Conservation (phyloP, 2,888 invertebrate species). For the Parapristionchus giblindavisi region DNA sequence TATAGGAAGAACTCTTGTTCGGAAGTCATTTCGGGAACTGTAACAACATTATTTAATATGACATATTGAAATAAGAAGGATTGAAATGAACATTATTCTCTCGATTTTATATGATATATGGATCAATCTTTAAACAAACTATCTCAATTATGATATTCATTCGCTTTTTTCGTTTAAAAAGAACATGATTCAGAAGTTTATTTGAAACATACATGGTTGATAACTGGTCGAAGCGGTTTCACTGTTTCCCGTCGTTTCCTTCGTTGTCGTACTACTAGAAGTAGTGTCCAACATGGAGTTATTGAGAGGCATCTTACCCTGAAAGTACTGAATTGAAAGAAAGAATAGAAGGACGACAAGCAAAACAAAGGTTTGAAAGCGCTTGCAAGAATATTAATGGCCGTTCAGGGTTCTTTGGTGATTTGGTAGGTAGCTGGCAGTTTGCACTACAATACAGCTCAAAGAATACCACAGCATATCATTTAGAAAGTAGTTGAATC, state of each 20-base stretch:
- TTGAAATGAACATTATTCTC: not conserved
- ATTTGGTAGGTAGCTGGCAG: too few relatives aligned
- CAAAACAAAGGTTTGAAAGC: too few relatives aligned
- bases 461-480: too few relatives aligned
- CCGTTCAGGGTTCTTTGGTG: too few relatives aligned
- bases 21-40: slow-evolving; percentile 66
- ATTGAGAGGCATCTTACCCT: too few relatives aligned
- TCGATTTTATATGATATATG: not conserved
- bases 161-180: too few relatives aligned
- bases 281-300: slow-evolving; percentile 38
- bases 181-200: slow-evolving; percentile 13
- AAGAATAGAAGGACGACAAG: too few relatives aligned
- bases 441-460: too few relatives aligned
- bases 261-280: slow-evolving; percentile 37
- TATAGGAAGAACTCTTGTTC: slow-evolving; percentile 71
- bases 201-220: slow-evolving; percentile 51
- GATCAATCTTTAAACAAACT: not conserved
- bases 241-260: slow-evolving; percentile 47
- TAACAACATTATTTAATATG: not conserved
- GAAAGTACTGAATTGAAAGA: too few relatives aligned
- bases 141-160: not conserved
- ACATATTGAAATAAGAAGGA: not conserved
- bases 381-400: too few relatives aligned
- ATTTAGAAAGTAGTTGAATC: too few relatives aligned
- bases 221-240: slow-evolving; percentile 64